Evolutionary conservation across 2,797 vertebrate genomes (phyloP).

Genomic region (Echiichthys vipera): DNA sequence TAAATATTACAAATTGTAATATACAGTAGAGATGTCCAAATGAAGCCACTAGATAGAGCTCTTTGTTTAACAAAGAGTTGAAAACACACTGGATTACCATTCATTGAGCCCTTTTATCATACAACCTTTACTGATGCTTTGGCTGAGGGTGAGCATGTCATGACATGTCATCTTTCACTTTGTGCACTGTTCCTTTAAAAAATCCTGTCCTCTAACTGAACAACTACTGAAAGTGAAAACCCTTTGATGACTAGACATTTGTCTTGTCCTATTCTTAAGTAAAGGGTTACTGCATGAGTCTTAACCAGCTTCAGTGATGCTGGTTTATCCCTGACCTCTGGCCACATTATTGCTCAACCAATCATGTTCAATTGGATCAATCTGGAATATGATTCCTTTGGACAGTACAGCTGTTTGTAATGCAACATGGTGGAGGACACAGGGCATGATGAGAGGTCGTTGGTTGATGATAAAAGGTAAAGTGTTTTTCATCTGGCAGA

Average conservation of each 20-base stretch:
- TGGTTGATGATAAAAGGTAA: slow-evolving; percentile 1
- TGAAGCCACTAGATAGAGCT: too few relatives aligned
- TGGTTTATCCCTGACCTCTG: neutral
- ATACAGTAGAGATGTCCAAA: too few relatives aligned
- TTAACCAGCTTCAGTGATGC: neutral
- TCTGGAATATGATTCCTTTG: slow-evolving; percentile 1
- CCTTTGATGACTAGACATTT: neutral
- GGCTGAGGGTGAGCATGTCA: neutral
- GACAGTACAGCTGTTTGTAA: slow-evolving; percentile 8
- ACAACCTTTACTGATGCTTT: neutral
- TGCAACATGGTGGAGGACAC: neutral
- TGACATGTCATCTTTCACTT: neutral
- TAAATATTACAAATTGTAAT: too few relatives aligned
- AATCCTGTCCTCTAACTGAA: neutral
- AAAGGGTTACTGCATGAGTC: neutral
- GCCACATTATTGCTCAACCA: neutral
- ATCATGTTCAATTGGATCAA: slow-evolving; percentile 14
- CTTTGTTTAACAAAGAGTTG: too few relatives aligned
- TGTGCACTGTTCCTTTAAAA: neutral
- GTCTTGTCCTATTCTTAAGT: neutral
- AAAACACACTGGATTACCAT: too few relatives aligned
- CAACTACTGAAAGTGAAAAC: neutral
- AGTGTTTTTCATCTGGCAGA: slow-evolving; percentile 26
- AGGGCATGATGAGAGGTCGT: neutral
- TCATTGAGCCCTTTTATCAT: too few relatives aligned